Evolutionary conservation across 1,140 invertebrate species (phyloP).

Genomic region (Lordiphosa collinella): DNA sequence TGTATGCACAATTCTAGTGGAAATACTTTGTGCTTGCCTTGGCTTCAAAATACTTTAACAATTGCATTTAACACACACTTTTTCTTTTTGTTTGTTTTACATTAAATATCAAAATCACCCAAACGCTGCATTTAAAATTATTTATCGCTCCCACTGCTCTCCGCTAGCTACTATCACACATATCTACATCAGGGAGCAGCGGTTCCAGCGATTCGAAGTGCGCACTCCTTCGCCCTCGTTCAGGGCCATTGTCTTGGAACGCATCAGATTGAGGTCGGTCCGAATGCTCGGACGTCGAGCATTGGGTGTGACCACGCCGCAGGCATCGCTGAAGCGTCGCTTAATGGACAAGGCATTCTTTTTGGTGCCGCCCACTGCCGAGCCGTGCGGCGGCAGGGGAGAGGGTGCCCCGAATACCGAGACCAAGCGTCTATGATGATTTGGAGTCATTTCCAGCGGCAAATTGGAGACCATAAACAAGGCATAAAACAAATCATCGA

Average conservation of each 20-base stretch:
- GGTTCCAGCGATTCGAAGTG: conserved; percentile 64
- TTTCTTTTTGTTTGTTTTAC: conserved; percentile 43
- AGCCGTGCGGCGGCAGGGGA: conserved; percentile 84
- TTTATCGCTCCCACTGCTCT: conserved; percentile 7
- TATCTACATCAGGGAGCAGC: conserved; percentile 60
- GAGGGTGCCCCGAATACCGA: conserved; percentile 86
- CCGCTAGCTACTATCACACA: conserved; percentile 46
- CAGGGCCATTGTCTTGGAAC: conserved; percentile 87
- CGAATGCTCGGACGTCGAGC: conserved; percentile 90
- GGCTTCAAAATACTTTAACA: too few relatives aligned
- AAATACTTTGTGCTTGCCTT: too few relatives aligned
- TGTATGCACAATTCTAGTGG: background rate
- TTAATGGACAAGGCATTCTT: conserved; percentile 89
- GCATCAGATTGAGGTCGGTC: conserved; percentile 91
- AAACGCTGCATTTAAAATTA: conserved; percentile 72
- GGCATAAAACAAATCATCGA: conserved; percentile 90
- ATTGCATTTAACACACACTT: background rate
- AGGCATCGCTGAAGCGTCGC: conserved; percentile 89
- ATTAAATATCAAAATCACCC: conserved; percentile 69
- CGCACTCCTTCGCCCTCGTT: conserved; percentile 82
- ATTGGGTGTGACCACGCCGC: conserved; percentile 91
- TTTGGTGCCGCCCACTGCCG: conserved; percentile 84
- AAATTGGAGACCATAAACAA: conserved; percentile 89
- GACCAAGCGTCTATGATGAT: conserved; percentile 88
- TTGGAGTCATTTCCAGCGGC: conserved; percentile 93